A percentile compares a stretch with the other conserved stretches of the same genome.
Evolutionary conservation across 2,888 invertebrate genomes (phyloP).

Genomic region (Argyresthia albistria): DNA sequence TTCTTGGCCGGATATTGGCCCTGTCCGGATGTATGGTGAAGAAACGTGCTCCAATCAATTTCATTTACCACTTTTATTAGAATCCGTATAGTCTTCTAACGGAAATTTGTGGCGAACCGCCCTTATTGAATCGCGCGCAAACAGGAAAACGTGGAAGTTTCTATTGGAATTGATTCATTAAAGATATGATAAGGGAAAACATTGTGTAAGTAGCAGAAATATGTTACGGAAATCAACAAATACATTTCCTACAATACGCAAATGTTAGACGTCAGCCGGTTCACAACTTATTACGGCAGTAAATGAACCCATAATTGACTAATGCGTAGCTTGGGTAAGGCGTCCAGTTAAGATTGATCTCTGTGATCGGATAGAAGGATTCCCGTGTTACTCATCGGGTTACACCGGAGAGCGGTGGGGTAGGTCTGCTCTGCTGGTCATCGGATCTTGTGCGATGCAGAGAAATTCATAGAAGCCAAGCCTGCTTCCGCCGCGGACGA

Average conservation of each 20-base stretch:
- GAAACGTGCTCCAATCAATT: conserved; percentile 31
- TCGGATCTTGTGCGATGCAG: conserved; percentile 17
- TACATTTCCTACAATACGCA: conserved; percentile 36
- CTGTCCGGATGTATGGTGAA: conserved; percentile 46
- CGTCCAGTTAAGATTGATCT: conserved; percentile 27
- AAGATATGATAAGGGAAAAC: conserved; percentile 12
- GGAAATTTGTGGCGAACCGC: not conserved
- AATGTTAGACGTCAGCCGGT: conserved; percentile 36
- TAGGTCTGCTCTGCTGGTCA: conserved; percentile 26
- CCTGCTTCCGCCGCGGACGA: conserved; percentile 34
- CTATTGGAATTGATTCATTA: conserved; percentile 12
- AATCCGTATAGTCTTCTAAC: conserved; percentile 5
- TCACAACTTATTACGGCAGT: conserved; percentile 46
- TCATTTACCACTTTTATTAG: conserved; percentile 24
- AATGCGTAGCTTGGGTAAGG: conserved; percentile 27
- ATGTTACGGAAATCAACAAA: conserved; percentile 7
- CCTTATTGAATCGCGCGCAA: not conserved
- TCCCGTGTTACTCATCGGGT: conserved; percentile 8
- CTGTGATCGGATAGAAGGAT: conserved; percentile 4
- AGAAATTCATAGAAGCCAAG: conserved; percentile 48
- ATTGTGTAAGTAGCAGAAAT: not conserved
- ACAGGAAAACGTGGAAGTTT: not conserved
- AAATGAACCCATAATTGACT: conserved; percentile 48
- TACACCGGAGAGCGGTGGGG: conserved; percentile 12
- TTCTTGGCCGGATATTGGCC: conserved; percentile 58